Conservation (phyloP, 2,797 vertebrate species). For the Hapalemur alaotrensis region DNA sequence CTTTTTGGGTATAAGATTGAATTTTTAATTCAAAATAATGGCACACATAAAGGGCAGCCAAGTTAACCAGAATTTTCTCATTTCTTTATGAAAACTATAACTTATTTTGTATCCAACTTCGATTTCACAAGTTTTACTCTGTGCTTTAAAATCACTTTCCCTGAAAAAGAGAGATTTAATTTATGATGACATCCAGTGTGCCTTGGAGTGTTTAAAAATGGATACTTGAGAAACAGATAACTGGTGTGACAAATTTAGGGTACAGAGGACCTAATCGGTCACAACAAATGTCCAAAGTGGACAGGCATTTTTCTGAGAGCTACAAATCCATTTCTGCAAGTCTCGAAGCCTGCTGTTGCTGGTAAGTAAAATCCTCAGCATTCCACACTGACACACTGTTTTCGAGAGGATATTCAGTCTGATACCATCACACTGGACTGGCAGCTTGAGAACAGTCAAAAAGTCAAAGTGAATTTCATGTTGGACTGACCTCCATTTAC, state of each 20-base stretch:
- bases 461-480: neutral
- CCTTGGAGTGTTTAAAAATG: neutral
- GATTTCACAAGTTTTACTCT: neutral
- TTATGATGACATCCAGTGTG: neutral
- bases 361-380: neutral
- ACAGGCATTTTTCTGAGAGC: neutral
- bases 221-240: too few relatives aligned
- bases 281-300: neutral
- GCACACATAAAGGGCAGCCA: neutral
- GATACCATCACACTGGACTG: neutral
- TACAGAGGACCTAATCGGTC: neutral
- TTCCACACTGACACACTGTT: neutral
- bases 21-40: neutral
- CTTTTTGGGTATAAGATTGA: neutral
- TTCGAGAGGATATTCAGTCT: neutral
- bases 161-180: neutral
- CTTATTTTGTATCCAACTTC: neutral
- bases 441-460: neutral
- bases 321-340: neutral
- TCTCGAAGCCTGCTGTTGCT: neutral
- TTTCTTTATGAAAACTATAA: neutral
- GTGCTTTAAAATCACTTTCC: neutral
- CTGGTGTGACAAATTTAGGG: neutral
- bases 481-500: neutral
- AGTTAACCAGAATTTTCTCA: neutral